A percentile compares a stretch with the other conserved stretches of the same genome.
These are phyloP conservation scores for Ptycholaimellus sp. DNA, from an alignment of 2,888 invertebrate genomes.

Conservation along the genomic window DNA sequence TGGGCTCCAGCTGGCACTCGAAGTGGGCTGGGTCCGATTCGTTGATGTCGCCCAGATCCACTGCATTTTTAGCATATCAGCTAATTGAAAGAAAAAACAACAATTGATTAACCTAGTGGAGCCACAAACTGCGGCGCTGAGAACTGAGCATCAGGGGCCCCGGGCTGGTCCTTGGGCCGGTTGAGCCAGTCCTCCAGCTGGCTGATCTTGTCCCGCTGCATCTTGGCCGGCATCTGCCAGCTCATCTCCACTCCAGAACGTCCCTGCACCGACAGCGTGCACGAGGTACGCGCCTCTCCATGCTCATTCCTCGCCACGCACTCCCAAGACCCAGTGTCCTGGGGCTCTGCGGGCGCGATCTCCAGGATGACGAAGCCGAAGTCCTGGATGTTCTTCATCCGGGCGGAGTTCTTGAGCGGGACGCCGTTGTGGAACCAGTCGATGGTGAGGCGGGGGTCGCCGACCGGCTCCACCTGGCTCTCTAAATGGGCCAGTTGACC, in stretches of 20 bases:
- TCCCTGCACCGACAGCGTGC: constrained; percentile 14
- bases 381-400: constrained; percentile 62
- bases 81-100: no score
- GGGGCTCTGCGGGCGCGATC: constrained; percentile 56
- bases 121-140: constrained; percentile 58
- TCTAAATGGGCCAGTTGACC: constrained; percentile 90
- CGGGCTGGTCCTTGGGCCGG: constrained; percentile 29
- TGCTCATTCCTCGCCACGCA: constrained; percentile 76
- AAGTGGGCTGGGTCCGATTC: constrained; percentile 73
- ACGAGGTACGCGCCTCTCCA: constrained; percentile 76
- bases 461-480: constrained; percentile 68
- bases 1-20: constrained; percentile 64
- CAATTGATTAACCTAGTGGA: no score
- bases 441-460: constrained; percentile 43
- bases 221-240: constrained; percentile 19
- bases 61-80: no score
- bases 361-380: constrained; percentile 85
- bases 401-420: constrained; percentile 40
- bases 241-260: constrained; percentile 19
- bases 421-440: constrained; percentile 50
- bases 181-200: constrained; percentile 67
- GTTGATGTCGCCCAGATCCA: no score
- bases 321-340: constrained; percentile 60
- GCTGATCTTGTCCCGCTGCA: constrained; percentile 51
- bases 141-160: constrained; percentile 16